A percentile compares a stretch with the other conserved stretches of the same genome.
These are phyloP conservation scores for Melikaiella ostensackeni DNA, from an alignment of 2,888 invertebrate genomes.

Conservation along the genomic window DNA sequence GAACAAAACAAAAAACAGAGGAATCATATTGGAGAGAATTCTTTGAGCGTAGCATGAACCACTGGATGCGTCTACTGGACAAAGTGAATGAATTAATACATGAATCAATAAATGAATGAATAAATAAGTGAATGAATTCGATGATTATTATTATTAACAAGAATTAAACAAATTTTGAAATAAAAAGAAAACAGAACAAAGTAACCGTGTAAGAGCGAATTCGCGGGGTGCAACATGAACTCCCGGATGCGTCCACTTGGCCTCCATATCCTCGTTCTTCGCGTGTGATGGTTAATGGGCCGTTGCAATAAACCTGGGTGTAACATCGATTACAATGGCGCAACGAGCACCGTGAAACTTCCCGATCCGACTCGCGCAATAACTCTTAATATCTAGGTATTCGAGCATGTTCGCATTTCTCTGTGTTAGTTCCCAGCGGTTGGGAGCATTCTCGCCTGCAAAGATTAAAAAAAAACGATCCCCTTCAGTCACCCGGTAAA, in stretches of 20 bases:
- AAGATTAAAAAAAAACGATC: background rate
- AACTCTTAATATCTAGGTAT: slow-evolving; percentile 72
- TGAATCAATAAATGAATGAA: too few species aligned
- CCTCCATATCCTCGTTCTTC: slow-evolving; percentile 9
- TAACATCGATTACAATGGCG: slow-evolving; percentile 65
- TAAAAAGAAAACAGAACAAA: background rate
- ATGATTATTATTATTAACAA: too few species aligned
- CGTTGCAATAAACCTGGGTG: slow-evolving; percentile 65
- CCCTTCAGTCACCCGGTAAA: background rate
- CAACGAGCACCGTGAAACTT: slow-evolving; percentile 58
- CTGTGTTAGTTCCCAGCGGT: slow-evolving; percentile 63
- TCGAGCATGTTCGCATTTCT: slow-evolving; percentile 62
- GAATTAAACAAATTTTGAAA: too few species aligned
- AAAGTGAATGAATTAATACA: too few species aligned
- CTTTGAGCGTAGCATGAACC: too few species aligned
- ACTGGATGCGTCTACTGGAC: too few species aligned
- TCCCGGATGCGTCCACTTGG: background rate
- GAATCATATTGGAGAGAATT: too few species aligned
- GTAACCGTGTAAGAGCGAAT: background rate
- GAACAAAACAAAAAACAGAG: too few species aligned
- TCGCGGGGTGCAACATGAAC: background rate
- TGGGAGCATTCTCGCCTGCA: background rate
- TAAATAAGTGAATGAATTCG: too few species aligned
- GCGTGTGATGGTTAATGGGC: slow-evolving; percentile 59
- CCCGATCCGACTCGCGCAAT: slow-evolving; percentile 63